These are phyloP conservation scores for Todiramphus chloris DNA, from an alignment of 2,113 vertebrate species.

Conservation along the genomic window DNA sequence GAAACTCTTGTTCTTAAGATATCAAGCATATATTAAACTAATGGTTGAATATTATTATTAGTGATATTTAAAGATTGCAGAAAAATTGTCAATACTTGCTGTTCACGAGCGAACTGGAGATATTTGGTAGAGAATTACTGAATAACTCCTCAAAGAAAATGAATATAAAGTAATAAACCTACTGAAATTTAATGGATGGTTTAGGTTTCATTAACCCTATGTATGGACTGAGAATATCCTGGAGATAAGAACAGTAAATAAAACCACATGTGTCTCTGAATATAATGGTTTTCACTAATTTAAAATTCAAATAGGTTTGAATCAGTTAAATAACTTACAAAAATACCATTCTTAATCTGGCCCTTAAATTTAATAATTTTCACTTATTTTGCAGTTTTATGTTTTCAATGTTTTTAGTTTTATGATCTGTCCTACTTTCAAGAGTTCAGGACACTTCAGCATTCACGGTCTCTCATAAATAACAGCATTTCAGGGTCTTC, in stretches of 20 bases:
- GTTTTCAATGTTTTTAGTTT: neutral
- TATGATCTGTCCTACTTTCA: neutral
- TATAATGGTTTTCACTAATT: neutral
- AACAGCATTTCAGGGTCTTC: neutral
- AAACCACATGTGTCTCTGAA: neutral
- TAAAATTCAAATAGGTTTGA: neutral
- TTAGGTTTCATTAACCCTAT: neutral
- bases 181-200: neutral
- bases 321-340: neutral
- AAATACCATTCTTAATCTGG: neutral
- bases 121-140: neutral
- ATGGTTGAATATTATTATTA: neutral
- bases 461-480: neutral
- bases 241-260: neutral
- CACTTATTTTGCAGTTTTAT: neutral
- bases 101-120: neutral
- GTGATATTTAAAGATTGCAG: neutral
- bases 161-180: neutral
- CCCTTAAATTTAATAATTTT: neutral
- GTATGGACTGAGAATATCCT: neutral
- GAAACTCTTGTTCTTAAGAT: neutral
- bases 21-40: neutral
- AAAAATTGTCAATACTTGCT: neutral
- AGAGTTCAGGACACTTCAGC: neutral
- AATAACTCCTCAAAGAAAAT: neutral